phyloP scores from a whole-genome alignment of 2,888 invertebrate genomes.

The Acronicta aceris region DNA sequence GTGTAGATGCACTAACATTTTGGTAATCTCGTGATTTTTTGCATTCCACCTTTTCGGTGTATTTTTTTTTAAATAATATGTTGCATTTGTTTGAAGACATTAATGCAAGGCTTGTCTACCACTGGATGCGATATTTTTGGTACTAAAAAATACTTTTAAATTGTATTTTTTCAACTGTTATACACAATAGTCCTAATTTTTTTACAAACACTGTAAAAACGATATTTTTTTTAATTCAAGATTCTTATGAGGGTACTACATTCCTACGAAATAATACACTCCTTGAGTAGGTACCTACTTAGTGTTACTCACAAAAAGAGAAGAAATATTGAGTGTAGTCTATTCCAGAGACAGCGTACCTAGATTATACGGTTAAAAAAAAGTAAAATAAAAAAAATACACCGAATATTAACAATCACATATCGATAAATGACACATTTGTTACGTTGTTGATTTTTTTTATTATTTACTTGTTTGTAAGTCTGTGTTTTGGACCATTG shows the following conservation, averaged over 20 bases:
- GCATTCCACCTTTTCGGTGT: constrained; percentile 59
- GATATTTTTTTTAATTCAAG: too few relatives aligned
- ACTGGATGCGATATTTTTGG: neutral
- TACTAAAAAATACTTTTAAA: neutral
- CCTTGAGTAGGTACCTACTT: too few relatives aligned
- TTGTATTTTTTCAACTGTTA: neutral
- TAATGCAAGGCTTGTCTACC: neutral
- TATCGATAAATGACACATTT: constrained; percentile 69
- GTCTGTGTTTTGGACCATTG: constrained; percentile 76
- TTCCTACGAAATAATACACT: too few relatives aligned
- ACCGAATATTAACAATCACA: constrained; percentile 62
- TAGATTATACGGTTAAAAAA: too few relatives aligned
- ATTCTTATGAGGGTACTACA: too few relatives aligned
- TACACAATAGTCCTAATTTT: neutral
- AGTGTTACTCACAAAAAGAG: too few relatives aligned
- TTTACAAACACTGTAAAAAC: too few relatives aligned
- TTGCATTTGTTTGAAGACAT: neutral
- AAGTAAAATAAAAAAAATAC: constrained; percentile 57
- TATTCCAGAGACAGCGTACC: too few relatives aligned
- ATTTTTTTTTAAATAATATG: constrained; percentile 38
- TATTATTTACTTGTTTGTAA: constrained; percentile 79
- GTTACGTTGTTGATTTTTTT: constrained; percentile 85
- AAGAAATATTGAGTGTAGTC: neutral
- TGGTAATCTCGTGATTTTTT: constrained; percentile 65
- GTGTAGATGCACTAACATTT: constrained; percentile 64